Conservation (phyloP, 2,888 invertebrate species). For the Dugesia japonica region DNA sequence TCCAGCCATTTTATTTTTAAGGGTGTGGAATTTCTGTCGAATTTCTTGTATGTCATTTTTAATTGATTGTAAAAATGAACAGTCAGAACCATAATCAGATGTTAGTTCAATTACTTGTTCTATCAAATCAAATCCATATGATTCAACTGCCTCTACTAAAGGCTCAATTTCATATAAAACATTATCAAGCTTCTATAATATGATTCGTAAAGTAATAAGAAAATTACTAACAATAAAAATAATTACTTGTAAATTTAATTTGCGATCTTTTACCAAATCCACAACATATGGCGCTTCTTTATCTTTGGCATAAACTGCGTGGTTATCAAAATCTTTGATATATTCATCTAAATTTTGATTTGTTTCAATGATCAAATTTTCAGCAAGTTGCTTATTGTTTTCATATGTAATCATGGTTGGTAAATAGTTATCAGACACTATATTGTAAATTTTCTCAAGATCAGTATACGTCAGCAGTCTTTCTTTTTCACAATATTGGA, state of each 20-base stretch:
- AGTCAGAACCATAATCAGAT: neutral
- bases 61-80: neutral
- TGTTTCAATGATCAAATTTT: neutral
- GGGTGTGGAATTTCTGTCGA: neutral
- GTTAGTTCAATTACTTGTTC: slow-evolving; percentile 2
- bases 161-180: slow-evolving; percentile 1
- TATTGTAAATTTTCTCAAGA: neutral
- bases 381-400: neutral
- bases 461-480: neutral
- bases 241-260: slow-evolving; percentile 1
- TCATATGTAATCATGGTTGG: neutral
- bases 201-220: neutral
- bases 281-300: neutral
- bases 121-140: neutral
- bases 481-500: slow-evolving; percentile 12
- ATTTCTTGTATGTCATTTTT: slow-evolving; percentile 4
- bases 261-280: neutral
- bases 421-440: neutral
- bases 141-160: slow-evolving; percentile 7
- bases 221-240: neutral
- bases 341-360: neutral
- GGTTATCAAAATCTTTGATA: neutral
- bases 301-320: neutral
- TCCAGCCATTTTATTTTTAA: neutral
- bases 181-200: neutral